A percentile compares a stretch with the other conserved stretches of the same genome.
These are phyloP conservation scores for Trichogramma evanescens DNA, from an alignment of 2,888 invertebrate species.

Conservation along the genomic window DNA sequence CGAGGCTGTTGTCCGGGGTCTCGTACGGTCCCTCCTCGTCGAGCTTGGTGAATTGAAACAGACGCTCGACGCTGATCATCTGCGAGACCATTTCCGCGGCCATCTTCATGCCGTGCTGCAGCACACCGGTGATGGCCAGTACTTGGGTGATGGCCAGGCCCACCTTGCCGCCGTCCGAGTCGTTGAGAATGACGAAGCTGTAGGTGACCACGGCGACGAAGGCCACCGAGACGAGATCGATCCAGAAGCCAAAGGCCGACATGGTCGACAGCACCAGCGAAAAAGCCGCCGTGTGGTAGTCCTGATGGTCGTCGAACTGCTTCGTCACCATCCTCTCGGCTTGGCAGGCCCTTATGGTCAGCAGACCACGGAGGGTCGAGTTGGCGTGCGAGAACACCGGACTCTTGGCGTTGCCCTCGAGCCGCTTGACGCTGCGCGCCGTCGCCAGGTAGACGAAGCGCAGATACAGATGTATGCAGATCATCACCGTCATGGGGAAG, in stretches of 20 bases:
- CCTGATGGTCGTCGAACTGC: conserved; percentile 71
- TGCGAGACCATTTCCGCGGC: conserved; percentile 20
- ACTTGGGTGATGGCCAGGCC: conserved; percentile 69
- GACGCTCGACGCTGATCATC: conserved; percentile 63
- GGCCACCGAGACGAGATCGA: conserved; percentile 56
- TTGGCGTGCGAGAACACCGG: conserved; percentile 88
- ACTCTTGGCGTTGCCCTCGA: conserved; percentile 58
- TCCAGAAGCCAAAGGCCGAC: conserved; percentile 60
- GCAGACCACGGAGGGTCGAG: conserved; percentile 75
- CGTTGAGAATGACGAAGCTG: conserved; percentile 10
- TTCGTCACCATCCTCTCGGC: conserved; percentile 66
- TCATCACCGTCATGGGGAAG: conserved; percentile 58
- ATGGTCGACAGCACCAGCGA: conserved; percentile 55
- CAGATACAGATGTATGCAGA: conserved; percentile 57
- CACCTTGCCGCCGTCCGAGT: conserved; percentile 62
- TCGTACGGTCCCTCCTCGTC: conserved; percentile 64
- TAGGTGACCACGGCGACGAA: conserved; percentile 51
- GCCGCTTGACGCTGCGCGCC: conserved; percentile 66
- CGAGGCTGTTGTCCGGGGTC: conserved; percentile 53
- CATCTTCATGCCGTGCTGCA: conserved; percentile 49
- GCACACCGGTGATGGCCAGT: conserved; percentile 68
- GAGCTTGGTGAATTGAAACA: conserved; percentile 69
- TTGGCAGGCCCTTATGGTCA: conserved; percentile 76
- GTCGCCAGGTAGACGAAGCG: conserved; percentile 63
- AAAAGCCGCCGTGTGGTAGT: conserved; percentile 60